phyloP scores from a whole-genome alignment of 2,888 invertebrate species.

The Coecobrya sp. region DNA sequence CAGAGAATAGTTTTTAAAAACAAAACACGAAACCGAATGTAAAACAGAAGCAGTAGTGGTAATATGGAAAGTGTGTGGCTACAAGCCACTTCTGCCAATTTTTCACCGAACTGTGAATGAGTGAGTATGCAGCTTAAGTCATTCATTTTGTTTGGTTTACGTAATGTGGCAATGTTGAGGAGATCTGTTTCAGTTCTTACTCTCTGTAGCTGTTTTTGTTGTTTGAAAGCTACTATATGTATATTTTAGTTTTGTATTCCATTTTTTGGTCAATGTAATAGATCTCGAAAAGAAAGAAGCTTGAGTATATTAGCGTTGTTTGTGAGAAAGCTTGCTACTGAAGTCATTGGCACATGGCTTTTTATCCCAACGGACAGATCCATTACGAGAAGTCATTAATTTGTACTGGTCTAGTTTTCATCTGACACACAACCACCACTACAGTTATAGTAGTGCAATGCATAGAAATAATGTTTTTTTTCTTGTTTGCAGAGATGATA shows the following conservation, averaged over 20 bases:
- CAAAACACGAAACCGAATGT: too few species aligned
- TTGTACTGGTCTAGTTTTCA: constrained; percentile 71
- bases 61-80: background rate
- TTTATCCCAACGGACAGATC: constrained; percentile 70
- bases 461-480: background rate
- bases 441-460: background rate
- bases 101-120: background rate
- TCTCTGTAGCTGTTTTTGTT: too few species aligned
- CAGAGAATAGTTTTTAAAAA: background rate
- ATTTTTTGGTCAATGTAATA: constrained; percentile 6
- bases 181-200: too few species aligned
- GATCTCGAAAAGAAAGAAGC: background rate
- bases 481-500: background rate
- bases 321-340: background rate
- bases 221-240: background rate
- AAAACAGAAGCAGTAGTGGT: too few species aligned
- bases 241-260: constrained; percentile 1
- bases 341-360: constrained; percentile 71
- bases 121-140: background rate
- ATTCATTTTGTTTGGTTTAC: background rate
- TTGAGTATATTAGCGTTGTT: background rate
- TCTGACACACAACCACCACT: constrained; percentile 41
- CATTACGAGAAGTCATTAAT: constrained; percentile 78
- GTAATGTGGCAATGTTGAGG: background rate
- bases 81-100: background rate